Evolutionary conservation across 2,888 invertebrate genomes (phyloP).

Genomic region (Ornithoptera alexandrae): DNA sequence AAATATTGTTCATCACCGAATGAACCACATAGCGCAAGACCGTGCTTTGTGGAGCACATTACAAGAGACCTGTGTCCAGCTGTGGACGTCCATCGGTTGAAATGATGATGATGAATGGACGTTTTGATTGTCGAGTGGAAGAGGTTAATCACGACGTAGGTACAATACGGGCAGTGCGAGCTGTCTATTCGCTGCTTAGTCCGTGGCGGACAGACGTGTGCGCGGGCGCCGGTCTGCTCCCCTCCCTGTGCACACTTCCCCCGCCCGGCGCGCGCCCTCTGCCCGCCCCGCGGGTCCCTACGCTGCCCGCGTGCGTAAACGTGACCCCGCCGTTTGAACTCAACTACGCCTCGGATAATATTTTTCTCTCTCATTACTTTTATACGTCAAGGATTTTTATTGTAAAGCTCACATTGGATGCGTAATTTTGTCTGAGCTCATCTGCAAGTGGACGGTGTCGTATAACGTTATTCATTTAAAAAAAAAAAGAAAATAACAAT

Average conservation of each 20-base stretch:
- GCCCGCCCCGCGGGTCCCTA: slow-evolving; percentile 41
- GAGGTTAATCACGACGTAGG: too few species aligned
- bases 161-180: background rate
- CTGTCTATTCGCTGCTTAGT: slow-evolving; percentile 26
- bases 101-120: too few species aligned
- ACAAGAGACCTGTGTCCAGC: too few species aligned
- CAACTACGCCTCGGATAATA: slow-evolving; percentile 45
- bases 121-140: too few species aligned
- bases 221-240: slow-evolving; percentile 47
- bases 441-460: background rate
- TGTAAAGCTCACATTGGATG: slow-evolving; percentile 1
- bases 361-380: slow-evolving; percentile 43
- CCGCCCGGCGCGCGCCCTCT: background rate
- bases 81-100: too few species aligned
- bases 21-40: too few species aligned
- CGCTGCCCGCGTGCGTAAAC: slow-evolving; percentile 74
- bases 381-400: slow-evolving; percentile 39
- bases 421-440: background rate
- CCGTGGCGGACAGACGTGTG: slow-evolving; percentile 51
- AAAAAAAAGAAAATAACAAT: too few species aligned
- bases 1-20: too few species aligned
- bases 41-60: too few species aligned
- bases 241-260: slow-evolving; percentile 23
- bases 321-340: slow-evolving; percentile 73
- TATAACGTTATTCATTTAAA: too few species aligned